Evolutionary conservation across 2,888 invertebrate genomes (phyloP), one percentile per base, ranked within the genome.

Genomic region (Protodeltote pygarga): DNA sequence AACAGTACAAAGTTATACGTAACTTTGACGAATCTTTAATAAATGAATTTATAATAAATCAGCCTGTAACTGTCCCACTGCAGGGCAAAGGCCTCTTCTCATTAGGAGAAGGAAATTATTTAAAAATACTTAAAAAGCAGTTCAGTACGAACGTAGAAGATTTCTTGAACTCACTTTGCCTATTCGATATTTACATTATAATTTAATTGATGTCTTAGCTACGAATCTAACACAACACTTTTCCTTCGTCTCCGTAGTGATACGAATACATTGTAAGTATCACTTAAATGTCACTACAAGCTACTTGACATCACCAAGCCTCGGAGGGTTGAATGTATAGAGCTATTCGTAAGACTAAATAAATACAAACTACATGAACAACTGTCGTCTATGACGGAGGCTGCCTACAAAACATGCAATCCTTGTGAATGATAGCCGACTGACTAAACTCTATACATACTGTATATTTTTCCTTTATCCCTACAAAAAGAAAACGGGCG

Each of bases 361-460:
- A 85, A 80, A 85, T 76, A 84, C 65, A 77, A 81, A 81, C 77
- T 79, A 76, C 74, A 73, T 67, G 74, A 78, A 77, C 79, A 79
- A 85, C 79, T 78, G 79, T 75, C 73, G 73, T 66, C 70, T 72
- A 80, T 75, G 79, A 78, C 77, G 73, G 71, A 79, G 74, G 70
- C 81, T 78, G 81, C 75, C 70, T 85, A 80, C 86, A 78, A 82
- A 87, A 87, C 84, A 83, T 83, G 83, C 85, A 85, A 83, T 81
- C 81, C 78, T 75, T 81, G 84, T 83, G 81, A 87, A 83, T 84
- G 84, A 85, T 83, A 78, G 75, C 79, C 77, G 75, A 79, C 82
- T 83, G 78, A 79, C 81, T 82, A 81, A 85, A 82, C 81, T 82
- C 70, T 82, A 77, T 80, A 74, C 75, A 72, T 70, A 66, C 76